These are phyloP conservation scores for Furcifer pardalis DNA, from an alignment of 2,797 vertebrate species.

Conservation along the genomic window DNA sequence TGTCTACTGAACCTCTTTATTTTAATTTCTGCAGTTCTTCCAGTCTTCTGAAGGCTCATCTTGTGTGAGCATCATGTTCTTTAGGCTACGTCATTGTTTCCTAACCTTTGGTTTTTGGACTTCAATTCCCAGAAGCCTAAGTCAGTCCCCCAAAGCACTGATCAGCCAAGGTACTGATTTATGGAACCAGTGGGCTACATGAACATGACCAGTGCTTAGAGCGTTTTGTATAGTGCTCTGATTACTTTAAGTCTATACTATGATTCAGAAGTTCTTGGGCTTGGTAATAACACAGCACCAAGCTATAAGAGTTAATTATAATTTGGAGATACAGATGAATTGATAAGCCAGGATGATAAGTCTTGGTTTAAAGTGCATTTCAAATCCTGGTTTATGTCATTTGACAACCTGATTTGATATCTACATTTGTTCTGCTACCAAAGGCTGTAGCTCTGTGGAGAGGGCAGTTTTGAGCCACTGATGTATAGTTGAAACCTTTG, in stretches of 20 bases:
- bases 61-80: background rate
- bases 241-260: background rate
- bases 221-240: background rate
- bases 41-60: background rate
- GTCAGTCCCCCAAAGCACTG: too few relatives aligned
- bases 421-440: background rate
- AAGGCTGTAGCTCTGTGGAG: background rate
- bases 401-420: too few relatives aligned
- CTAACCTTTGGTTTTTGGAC: too few relatives aligned
- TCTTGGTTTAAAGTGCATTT: background rate
- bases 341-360: background rate
- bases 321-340: background rate
- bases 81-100: too few relatives aligned
- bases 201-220: too few relatives aligned
- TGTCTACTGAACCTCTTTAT: background rate
- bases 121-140: too few relatives aligned
- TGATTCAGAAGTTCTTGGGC: background rate
- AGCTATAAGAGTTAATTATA: background rate
- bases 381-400: background rate
- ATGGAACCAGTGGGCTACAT: too few relatives aligned
- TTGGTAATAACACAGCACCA: background rate
- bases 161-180: too few relatives aligned
- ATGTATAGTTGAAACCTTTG: background rate
- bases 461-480: background rate
- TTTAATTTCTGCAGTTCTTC: background rate